Evolutionary conservation across 1,140 invertebrate genomes (phyloP), one percentile per base, ranked within the genome.

Genomic region (Drosophila kikkawai): DNA sequence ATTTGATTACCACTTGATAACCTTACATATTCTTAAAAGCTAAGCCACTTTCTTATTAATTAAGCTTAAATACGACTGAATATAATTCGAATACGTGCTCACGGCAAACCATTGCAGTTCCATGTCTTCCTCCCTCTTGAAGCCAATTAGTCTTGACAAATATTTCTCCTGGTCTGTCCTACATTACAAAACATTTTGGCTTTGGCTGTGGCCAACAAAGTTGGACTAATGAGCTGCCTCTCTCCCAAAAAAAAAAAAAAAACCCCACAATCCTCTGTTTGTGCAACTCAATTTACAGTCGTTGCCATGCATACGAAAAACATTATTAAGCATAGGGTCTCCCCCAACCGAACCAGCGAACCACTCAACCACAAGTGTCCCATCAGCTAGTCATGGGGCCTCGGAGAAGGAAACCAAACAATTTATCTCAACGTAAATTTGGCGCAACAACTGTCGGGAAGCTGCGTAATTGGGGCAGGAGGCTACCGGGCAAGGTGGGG

Each of bases 271-370:
- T 36, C 47, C 15, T 32, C 19, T 5, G 19, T 41, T 55, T 29
- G 67, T 63, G 66, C 67, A 79, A 48, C 77, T 75, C 63, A 69
- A 79, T 79, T 79, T 47, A 51, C 58, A 76, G 70, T 59, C 64
- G 78, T 78, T 78, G 82, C 60, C 68, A 78, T 84, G 82, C 73
- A 80, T 74, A 78, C 63, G 55, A 55, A 80, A 69, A 74, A 67
- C 59, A 78, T 69, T 80, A 80, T 78, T 84, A 78, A 60, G 74
- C 53, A 56, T 39, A 29, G 48, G 42, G 34, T n/a, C 39, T 44
- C 11, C 26, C 8, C 32, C 8, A 29, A 11, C 8, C 32, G 8
- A 29, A 8, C 34, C 55, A 17, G 56, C 36, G 34, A 56, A 7
- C 53, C 64, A 73, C 69, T 71, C 67, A 71, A 73, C 69, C 69